Evolutionary conservation across 1,140 invertebrate species (phyloP), one percentile per base, ranked within the genome.

Genomic region (Proctacanthus coquilletti): DNA sequence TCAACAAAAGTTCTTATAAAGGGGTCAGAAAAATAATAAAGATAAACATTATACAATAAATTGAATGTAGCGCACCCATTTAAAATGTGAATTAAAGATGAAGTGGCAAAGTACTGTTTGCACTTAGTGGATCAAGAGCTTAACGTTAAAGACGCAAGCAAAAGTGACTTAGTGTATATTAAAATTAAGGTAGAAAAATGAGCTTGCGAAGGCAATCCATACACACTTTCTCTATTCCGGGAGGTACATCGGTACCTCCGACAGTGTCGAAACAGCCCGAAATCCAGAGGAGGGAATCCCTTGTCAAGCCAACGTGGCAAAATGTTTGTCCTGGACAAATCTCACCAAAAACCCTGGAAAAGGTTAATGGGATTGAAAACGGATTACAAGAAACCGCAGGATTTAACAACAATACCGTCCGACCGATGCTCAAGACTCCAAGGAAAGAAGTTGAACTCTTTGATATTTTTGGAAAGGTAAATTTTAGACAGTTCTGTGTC

Each of bases 401-500:
- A 3, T 17, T 10, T 18, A 31, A 38, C 18, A 39, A 20, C 21
- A 39, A 39, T 18, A 5, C 21, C 20, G 18, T 25, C 10, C 15
- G 10, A 9, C 19, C 27, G 10, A 14, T 13, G 48, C 43, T 0
- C 62, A 61, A 52, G 51, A 60, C 5, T 59, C 57, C 59, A 2
- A 46, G 41, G 21, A 62, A 64, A 29, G 59, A 61, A 42, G 53
- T 61, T 5, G 64, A 68, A 31, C 60, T 63, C 42, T 67, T 63
- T 43, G 66, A 71, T 42, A 59, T 66, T 10, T 68, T 69, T 50
- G 66, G 63, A 23, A 71, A 70, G 61, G 69, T 68, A 48, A 62
- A 40, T n/a, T n/a, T n/a, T n/a, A n/a, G n/a, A n/a, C n/a, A 46
- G 40, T 17, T 39, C 32, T 39, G 31, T 32, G 31, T 32, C 15